phyloP scores from a whole-genome alignment of 2,888 invertebrate genomes.

The Mallateleia sp. region DNA sequence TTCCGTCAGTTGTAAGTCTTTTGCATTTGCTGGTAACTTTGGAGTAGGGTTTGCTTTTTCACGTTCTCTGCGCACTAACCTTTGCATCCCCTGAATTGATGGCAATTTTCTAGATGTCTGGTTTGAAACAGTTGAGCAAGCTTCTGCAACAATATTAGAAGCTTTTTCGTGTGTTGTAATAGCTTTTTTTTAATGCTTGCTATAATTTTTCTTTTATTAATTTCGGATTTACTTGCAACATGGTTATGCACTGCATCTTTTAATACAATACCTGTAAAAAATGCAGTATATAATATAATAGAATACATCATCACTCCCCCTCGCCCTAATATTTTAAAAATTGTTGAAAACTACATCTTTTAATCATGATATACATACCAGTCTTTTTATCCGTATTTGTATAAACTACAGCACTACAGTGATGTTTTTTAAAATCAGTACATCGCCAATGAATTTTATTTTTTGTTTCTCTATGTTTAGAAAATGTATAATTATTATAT shows the following conservation, averaged over 20 bases:
- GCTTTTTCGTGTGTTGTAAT: background rate
- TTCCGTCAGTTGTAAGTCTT: background rate
- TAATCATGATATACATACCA: background rate
- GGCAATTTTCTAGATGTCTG: background rate
- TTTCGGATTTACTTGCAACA: background rate
- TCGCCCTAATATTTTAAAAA: too few relatives aligned
- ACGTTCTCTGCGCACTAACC: background rate
- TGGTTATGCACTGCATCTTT: conserved; percentile 1
- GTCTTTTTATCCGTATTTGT: background rate
- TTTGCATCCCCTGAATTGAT: background rate
- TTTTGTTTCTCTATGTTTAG: background rate
- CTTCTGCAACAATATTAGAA: background rate
- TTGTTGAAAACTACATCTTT: too few relatives aligned
- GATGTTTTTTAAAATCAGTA: background rate
- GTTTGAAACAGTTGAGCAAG: background rate
- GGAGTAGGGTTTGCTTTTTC: background rate
- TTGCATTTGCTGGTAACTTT: background rate
- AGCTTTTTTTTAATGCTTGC: background rate
- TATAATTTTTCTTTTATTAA: background rate
- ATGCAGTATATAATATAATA: too few relatives aligned
- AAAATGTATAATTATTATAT: background rate
- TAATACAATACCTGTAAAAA: conserved; percentile 5
- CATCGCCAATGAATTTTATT: background rate
- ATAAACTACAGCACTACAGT: background rate
- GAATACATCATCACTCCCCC: too few relatives aligned